These are phyloP conservation scores for Aphaenogaster floridana DNA, from an alignment of 1,140 invertebrate species.

Conservation along the genomic window DNA sequence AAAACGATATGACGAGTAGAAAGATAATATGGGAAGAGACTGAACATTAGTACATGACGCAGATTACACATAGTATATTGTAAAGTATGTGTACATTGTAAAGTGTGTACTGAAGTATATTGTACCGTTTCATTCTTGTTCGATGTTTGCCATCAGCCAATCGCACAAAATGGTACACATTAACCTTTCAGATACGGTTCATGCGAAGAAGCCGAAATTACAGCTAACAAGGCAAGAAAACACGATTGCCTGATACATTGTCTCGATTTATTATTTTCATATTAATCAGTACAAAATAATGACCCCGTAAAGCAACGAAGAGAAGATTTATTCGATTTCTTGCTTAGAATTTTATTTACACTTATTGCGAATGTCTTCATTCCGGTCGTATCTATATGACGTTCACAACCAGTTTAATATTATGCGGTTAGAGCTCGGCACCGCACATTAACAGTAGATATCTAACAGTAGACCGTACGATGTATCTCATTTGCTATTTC, in stretches of 20 bases:
- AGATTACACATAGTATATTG: too few species aligned
- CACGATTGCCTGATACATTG: not conserved
- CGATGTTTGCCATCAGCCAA: not conserved
- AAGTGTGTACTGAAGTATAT: not conserved
- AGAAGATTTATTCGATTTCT: not conserved
- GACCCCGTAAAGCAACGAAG: not conserved
- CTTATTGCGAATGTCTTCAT: not conserved
- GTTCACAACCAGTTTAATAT: constrained; percentile 1
- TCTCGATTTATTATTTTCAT: constrained; percentile 29
- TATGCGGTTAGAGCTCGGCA: not conserved
- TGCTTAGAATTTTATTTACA: constrained; percentile 11
- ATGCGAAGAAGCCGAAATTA: not conserved
- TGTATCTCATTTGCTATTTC: constrained; percentile 29
- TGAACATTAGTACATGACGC: too few species aligned
- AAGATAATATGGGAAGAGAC: too few species aligned
- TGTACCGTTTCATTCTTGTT: not conserved
- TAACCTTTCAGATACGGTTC: not conserved
- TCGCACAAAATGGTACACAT: not conserved
- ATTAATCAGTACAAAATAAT: constrained; percentile 10
- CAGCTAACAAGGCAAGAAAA: not conserved
- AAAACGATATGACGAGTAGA: too few species aligned
- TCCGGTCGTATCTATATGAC: not conserved
- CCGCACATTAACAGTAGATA: not conserved
- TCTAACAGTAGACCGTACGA: not conserved
- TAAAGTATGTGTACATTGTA: too few species aligned